Evolutionary conservation across 1,140 invertebrate genomes (phyloP).

Genomic region (Drosophila busckii): DNA sequence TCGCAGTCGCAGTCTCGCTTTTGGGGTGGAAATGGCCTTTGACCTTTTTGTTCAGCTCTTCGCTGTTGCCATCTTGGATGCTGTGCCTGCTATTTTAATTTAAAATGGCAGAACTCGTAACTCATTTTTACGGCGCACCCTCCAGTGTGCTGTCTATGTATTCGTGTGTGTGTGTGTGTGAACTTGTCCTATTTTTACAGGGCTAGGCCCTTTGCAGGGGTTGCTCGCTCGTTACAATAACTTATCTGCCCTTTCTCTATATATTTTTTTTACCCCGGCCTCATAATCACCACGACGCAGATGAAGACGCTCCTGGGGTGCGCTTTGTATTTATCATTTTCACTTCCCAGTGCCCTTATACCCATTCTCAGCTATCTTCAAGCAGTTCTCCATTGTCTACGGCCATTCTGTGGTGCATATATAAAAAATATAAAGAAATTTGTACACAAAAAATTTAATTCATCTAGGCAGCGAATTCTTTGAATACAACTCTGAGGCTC

Average conservation of each 20-base stretch:
- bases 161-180: conserved; percentile 36
- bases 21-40: conserved; percentile 73
- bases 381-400: conserved; percentile 66
- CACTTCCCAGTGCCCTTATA: neutral
- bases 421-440: conserved; percentile 60
- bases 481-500: conserved; percentile 7
- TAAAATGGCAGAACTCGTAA: conserved; percentile 78
- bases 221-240: conserved; percentile 65
- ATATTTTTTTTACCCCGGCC: conserved; percentile 48
- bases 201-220: conserved; percentile 59
- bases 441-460: conserved; percentile 59
- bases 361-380: conserved; percentile 39
- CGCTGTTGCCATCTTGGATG: conserved; percentile 25
- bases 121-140: conserved; percentile 78
- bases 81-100: conserved; percentile 71
- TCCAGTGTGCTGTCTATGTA: conserved; percentile 39
- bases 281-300: conserved; percentile 57
- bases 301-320: conserved; percentile 70
- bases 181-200: conserved; percentile 73
- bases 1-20: too few relatives aligned
- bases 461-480: conserved; percentile 24
- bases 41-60: conserved; percentile 51
- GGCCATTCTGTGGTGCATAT: conserved; percentile 62
- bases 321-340: conserved; percentile 41
- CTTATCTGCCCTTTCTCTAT: conserved; percentile 71